Conservation (phyloP, 2,113 vertebrate genomes). For the Cheilinus undulatus region DNA sequence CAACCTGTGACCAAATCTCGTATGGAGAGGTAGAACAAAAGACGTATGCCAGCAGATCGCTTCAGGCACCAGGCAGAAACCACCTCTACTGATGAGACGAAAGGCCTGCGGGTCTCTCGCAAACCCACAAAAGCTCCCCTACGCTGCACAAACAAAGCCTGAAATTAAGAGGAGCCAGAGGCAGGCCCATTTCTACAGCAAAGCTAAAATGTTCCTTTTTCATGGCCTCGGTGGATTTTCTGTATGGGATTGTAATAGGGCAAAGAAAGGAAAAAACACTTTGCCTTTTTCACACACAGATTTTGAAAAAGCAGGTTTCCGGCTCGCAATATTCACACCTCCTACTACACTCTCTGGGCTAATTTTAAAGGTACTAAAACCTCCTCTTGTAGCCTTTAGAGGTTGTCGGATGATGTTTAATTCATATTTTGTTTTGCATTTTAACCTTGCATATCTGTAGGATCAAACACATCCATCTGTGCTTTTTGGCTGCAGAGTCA, state of each 20-base stretch:
- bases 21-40: slow-evolving; percentile 73
- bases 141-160: slow-evolving; percentile 81
- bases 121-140: slow-evolving; percentile 76
- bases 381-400: slow-evolving; percentile 50
- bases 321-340: slow-evolving; percentile 52
- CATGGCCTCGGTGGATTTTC: slow-evolving; percentile 70
- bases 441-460: slow-evolving; percentile 60
- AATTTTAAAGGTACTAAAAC: slow-evolving; percentile 61
- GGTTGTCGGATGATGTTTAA: slow-evolving; percentile 65
- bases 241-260: slow-evolving; percentile 47
- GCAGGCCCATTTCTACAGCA: slow-evolving; percentile 73
- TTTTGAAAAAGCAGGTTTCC: slow-evolving; percentile 50
- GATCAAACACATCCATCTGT: slow-evolving; percentile 51
- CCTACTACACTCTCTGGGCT: slow-evolving; percentile 44
- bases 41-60: slow-evolving; percentile 60
- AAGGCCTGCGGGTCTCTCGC: slow-evolving; percentile 78
- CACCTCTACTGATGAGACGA: slow-evolving; percentile 78
- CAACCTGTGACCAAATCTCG: slow-evolving; percentile 77
- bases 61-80: slow-evolving; percentile 71
- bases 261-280: slow-evolving; percentile 36
- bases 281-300: slow-evolving; percentile 56
- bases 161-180: slow-evolving; percentile 81
- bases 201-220: slow-evolving; percentile 77
- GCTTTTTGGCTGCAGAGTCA: slow-evolving; percentile 40
- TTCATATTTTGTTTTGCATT: slow-evolving; percentile 71